Conservation (phyloP, 2,888 invertebrate species). For the Drosophila anceps region DNA sequence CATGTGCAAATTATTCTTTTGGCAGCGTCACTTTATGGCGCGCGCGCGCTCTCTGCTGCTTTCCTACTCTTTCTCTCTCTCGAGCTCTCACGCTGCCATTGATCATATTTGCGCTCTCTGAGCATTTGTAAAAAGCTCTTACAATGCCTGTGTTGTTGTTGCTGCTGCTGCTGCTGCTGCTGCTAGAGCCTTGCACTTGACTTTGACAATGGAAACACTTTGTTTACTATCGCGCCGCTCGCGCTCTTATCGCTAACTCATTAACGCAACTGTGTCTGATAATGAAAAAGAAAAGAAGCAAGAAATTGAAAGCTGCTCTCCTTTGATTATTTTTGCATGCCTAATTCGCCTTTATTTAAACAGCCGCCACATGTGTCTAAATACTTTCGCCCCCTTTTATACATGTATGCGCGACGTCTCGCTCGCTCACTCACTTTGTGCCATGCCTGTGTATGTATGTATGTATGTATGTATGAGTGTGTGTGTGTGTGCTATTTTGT, state of each 20-base stretch:
- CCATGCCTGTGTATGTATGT: not conserved
- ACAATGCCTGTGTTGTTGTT: slow-evolving; percentile 1
- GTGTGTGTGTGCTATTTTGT: slow-evolving; percentile 45
- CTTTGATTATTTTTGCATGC: slow-evolving; percentile 34
- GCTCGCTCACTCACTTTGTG: not conserved
- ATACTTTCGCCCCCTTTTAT: slow-evolving; percentile 2
- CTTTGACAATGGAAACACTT: slow-evolving; percentile 61
- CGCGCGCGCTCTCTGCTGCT: slow-evolving; percentile 6
- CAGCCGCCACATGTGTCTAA: slow-evolving; percentile 64
- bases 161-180: not conserved
- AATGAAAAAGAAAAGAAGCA: slow-evolving; percentile 24
- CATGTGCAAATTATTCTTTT: slow-evolving; percentile 65
- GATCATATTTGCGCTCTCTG: slow-evolving; percentile 27
- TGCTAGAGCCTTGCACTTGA: slow-evolving; percentile 71
- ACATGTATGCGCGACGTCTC: not conserved
- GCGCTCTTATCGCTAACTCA: slow-evolving; percentile 44
- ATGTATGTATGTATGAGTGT: slow-evolving; percentile 23
- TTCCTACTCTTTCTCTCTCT: not conserved
- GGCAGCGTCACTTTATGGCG: slow-evolving; percentile 27
- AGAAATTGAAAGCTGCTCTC: slow-evolving; percentile 1
- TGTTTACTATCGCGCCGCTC: slow-evolving; percentile 45
- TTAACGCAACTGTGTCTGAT: slow-evolving; percentile 53
- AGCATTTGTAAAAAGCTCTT: slow-evolving; percentile 27
- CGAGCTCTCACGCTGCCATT: not conserved
- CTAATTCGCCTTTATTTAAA: slow-evolving; percentile 71